Base-by-base conservation (phyloP, 2,797 vertebrate genomes). In the Coregonus ussuriensis region DNA sequence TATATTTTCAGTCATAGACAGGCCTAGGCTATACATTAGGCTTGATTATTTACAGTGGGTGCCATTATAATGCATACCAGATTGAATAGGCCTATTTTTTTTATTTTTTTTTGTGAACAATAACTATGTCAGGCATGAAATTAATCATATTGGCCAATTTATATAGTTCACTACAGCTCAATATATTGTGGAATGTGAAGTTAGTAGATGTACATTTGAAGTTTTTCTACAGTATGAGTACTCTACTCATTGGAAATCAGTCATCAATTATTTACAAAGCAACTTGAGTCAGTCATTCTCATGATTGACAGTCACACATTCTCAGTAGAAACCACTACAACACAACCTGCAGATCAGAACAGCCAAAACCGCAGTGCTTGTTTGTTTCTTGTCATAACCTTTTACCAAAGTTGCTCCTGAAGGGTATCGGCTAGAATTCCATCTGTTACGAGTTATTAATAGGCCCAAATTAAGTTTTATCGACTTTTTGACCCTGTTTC, bases 381-480 rank as follows among this genome's bases (percentile, higher is more conserved):
- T 53, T 53, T 21, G 59, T 62, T 62, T n/a, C 59, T 29, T n/a
- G 47, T 72, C 71, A 31, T 54, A 72, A 33, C 52, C 56, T 72
- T 29, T 33, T 35, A 53, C 52, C 6, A 14, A 74, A 74, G 56
- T 14, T 65, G 35, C 37, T 77, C 70, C 37, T 63, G 68, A 63
- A 77, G 69, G 76, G 76, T 72, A 51, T 18, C 25, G 35, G 54
- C 62, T 31, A 51, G 25, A 77, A 63, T 29, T 13, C 70, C 25
- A 74, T 51, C 59, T 73, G 54, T 67, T 41, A 35, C 31, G 31
- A 67, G 63, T 54, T 78, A 78, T 78, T 78, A 68, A 78, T 78
- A 73, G 29, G 29, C 63, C 79, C 37, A 83, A 84, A 84, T 81
- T 18, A 76, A 33, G 72, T 81, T 84, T 86, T 83, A 85, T 87